Evolutionary conservation across 1,140 invertebrate genomes (phyloP).

Genomic region (Planococcus citri): DNA sequence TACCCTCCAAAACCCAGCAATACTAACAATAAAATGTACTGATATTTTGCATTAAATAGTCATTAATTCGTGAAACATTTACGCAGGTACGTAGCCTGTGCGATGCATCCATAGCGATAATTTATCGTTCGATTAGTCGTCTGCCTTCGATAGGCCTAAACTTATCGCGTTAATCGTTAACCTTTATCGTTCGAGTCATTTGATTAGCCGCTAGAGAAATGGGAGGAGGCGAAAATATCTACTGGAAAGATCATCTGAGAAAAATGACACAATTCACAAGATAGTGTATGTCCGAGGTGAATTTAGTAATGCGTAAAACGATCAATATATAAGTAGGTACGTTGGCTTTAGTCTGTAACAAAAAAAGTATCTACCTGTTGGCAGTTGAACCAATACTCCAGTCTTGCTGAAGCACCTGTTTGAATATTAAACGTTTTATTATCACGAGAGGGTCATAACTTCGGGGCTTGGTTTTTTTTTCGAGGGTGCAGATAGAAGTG

Average conservation of each 20-base stretch:
- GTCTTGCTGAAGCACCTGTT: conserved; percentile 12
- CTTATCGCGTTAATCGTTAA: too few species aligned
- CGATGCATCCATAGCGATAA: too few species aligned
- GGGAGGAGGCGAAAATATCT: too few species aligned
- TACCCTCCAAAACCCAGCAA: too few species aligned
- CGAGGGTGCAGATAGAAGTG: not conserved
- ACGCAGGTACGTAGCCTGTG: too few species aligned
- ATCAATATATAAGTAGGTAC: not conserved
- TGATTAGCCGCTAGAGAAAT: too few species aligned
- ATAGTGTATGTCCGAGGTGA: not conserved
- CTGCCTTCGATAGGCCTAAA: too few species aligned
- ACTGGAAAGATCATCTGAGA: not conserved
- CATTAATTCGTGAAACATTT: too few species aligned
- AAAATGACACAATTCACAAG: not conserved
- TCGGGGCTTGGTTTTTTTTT: not conserved
- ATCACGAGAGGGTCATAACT: not conserved
- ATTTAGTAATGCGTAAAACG: not conserved
- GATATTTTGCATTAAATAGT: too few species aligned
- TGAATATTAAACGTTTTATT: conserved; percentile 12
- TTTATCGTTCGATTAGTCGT: too few species aligned
- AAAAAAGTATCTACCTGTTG: not conserved
- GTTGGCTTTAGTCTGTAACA: conserved; percentile 11
- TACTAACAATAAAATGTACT: too few species aligned
- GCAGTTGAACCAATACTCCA: conserved; percentile 12
- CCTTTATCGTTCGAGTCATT: too few species aligned